phyloP scores from a whole-genome alignment of 2,797 vertebrate species.

The Notolepis coatsorum region DNA sequence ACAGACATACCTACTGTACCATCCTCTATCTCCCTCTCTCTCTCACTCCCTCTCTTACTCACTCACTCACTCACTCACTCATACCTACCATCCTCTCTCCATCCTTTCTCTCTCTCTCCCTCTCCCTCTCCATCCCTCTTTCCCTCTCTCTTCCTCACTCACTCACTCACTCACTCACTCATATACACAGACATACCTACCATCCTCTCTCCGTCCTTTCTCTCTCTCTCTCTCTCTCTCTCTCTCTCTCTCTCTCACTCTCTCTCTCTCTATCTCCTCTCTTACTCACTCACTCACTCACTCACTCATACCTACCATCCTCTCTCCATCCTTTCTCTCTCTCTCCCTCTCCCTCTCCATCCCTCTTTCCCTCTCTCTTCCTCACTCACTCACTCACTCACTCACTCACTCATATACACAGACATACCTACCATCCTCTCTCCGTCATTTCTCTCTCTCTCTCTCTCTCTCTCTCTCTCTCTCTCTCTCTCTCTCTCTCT shows the following conservation, averaged over 20 bases:
- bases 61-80: conserved; percentile 19
- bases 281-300: too few species aligned
- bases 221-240: too few species aligned
- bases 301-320: background rate
- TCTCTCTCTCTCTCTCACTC: too few species aligned
- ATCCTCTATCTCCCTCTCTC: conserved; percentile 22
- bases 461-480: too few species aligned
- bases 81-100: background rate
- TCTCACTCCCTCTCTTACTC: conserved; percentile 39
- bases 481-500: too few species aligned
- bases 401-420: background rate
- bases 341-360: background rate
- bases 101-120: conserved; percentile 4
- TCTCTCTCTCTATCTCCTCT: too few species aligned
- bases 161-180: too few species aligned
- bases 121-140: background rate
- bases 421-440: too few species aligned
- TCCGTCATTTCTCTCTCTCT: too few species aligned
- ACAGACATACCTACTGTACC: background rate
- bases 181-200: too few species aligned
- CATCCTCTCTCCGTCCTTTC: too few species aligned
- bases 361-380: background rate
- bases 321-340: conserved; percentile 8
- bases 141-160: conserved; percentile 1
- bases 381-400: conserved; percentile 7